Evolutionary conservation across 2,888 invertebrate genomes (phyloP), one percentile per base, ranked within the genome.

Genomic region (Nycteola revayana): DNA sequence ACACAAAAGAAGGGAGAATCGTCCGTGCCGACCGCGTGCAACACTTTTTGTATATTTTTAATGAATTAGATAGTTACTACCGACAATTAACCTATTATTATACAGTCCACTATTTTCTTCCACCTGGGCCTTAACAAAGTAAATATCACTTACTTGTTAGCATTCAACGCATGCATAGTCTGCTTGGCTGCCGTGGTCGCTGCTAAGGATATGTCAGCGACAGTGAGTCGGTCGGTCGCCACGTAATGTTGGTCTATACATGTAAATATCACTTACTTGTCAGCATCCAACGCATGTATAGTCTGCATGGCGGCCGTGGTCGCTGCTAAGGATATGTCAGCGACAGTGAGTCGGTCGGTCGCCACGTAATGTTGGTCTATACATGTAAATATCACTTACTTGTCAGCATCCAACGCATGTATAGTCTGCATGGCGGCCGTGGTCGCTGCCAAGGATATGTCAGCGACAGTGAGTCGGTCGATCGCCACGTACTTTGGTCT

Each of bases 381-480:
- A n/a, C n/a, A n/a, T n/a, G n/a, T n/a, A n/a, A 39, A 25, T 11
- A 36, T 31, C 8, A 21, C 31, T 30, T 41, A 75, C 74, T 46
- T 71, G 0, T 36, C 37, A n/a, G 39, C 10, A 30, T 76, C 61
- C 7, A 75, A 6, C 18, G 58, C 47, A 7, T 53, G 52, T 7
- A 71, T 46, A 3, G 30, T 33, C 14, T 63, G 53, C 34, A 68
- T 28, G 0, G 63, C 48, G 0, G 46, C 39, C 0, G 66, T 41
- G 0, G 73, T 68, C 4, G 67, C 39, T 0, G 64, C 72, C 0
- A 67, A 28, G 3, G 62, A 49, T 9, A 75, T 31, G 37, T 76
- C 75, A 0, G 73, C 75, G 1, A 76, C 29, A 1, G 75, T 75
- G 3, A 73, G 45, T n/a, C 54, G 58, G 29, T 67, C 49, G 0